phyloP scores from a whole-genome alignment of 2,113 vertebrate species.

The Perccottus glenii region DNA sequence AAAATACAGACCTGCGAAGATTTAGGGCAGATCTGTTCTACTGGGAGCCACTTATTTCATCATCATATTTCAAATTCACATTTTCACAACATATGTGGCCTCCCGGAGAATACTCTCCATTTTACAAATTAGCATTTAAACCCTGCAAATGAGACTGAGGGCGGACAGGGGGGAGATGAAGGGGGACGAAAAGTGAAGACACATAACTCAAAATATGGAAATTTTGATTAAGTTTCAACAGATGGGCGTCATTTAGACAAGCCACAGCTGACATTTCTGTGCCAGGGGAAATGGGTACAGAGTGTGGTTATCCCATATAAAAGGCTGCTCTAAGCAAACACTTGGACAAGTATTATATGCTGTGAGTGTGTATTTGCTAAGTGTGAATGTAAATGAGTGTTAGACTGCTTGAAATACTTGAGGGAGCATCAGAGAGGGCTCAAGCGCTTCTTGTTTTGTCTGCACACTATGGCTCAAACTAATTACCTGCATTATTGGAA shows the following conservation, averaged over 20 bases:
- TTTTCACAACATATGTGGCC: constrained; percentile 44
- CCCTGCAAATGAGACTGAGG: constrained; percentile 48
- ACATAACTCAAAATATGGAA: constrained; percentile 60
- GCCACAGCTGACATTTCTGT: constrained; percentile 57
- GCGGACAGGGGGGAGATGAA: constrained; percentile 7
- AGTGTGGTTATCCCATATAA: constrained; percentile 28
- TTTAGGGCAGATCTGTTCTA: constrained; percentile 23
- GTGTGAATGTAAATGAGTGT: constrained; percentile 23
- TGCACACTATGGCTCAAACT: constrained; percentile 53
- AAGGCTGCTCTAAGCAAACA: constrained; percentile 40
- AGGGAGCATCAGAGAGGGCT: constrained; percentile 33
- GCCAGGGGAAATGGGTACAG: constrained; percentile 31
- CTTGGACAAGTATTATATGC: constrained; percentile 12
- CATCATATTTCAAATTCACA: constrained; percentile 54
- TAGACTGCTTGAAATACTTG: constrained; percentile 26
- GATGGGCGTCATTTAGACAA: constrained; percentile 63
- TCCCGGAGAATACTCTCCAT: constrained; percentile 41
- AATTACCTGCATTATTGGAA: constrained; percentile 70
- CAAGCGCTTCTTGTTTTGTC: constrained; percentile 33
- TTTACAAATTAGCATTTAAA: constrained; percentile 61
- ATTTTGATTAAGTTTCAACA: constrained; percentile 70
- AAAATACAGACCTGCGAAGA: constrained; percentile 29
- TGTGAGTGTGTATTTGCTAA: not conserved
- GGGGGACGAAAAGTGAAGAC: constrained; percentile 6
- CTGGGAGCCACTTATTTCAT: constrained; percentile 54